Evolutionary conservation across 1,140 invertebrate species (phyloP), one percentile per base, ranked within the genome.

Genomic region (Rhopalosiphum maidis): DNA sequence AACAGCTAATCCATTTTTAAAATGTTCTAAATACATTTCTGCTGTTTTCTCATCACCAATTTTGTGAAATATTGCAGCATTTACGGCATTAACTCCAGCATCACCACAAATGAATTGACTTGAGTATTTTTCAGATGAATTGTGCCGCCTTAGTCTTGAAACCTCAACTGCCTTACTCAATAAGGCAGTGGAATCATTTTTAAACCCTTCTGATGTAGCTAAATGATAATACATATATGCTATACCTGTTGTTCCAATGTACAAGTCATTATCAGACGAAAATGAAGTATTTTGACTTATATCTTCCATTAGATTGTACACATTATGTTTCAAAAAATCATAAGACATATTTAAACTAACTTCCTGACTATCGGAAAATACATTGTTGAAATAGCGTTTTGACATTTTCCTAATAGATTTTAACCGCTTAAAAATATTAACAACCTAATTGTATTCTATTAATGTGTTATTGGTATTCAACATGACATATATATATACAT

Each of bases 201-300:
- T 82, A 87, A 48, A 55, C 93, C 43, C 7, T 46, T 90, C 46
- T 93, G 96, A 95, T 94, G 95, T 96, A 88, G 95, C 95, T 35
- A 96, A 94, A 94, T 95, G 95, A 94, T 96, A 96, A 94, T 96
- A 96, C 96, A 96, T 96, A 94, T 95, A 96, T 2, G 96, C 95
- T 85, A 96, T 95, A 8, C 96, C 96, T 85, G 95, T 95, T 48
- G 95, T 94, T 0, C 96, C 96, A 85, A 96, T 95, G 94, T 96
- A 96, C 5, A 96, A 93, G 9, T 96, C 96, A 85, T 96, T 96
- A 18, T 96, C 95, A 43, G 43, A 2, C 0, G 95, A 95, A 93
- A 23, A 93, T 22, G 23, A 54, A 35, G 48, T 1, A 86, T 93
- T 86, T 21, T n/a, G 11, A 41, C n/a, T 54, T 41, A 93, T 6